Evolutionary conservation across 2,888 invertebrate genomes (phyloP), one percentile per base, ranked within the genome.

Genomic region (Torymus aiolomorphi): DNA sequence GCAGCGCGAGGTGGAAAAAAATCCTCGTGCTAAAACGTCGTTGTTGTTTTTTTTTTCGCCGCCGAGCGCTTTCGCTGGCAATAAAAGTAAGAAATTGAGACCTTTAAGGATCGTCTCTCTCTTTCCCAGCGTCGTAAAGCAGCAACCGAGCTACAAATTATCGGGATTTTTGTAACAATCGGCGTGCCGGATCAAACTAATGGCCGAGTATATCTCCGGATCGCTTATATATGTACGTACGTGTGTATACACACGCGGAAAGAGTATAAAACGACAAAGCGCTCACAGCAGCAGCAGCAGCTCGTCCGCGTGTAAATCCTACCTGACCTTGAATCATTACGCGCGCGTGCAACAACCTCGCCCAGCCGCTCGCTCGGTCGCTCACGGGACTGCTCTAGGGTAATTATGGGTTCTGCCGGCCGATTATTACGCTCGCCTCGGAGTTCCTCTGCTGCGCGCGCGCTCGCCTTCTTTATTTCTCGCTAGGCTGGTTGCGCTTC

Each of bases 391-490:
- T 74, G 79, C 62, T 78, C 74, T 78, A 78, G 74, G 70, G 65
- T 79, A 79, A 79, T 79, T 75, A 75, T 59, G 65, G 75, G 70
- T 76, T 62, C 73, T 61, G 61, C 49, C 71, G 63, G 49, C 31
- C 72, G 72, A 72, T 78, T 31, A 78, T 78, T 78, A 77, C 71
- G 52, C 57, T 71, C 51, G 52, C 24, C 76, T 2, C 69, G 14
- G 24, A 56, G 49, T 61, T 59, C 59, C 62, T 54, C 31, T 31
- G 31, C 31, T 3, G 31, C 8, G 56, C 31, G 31, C 8, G 56
- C 73, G 24, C 65, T 13, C 18, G 10, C 51, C 49, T n/a, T 24
- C 76, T 52, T 13, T n/a, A 49, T 63, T 56, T 14, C 54, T 52
- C 31, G 31, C 31, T 31, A 31, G 31, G 31, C 31, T 31, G 31